phyloP scores from a whole-genome alignment of 2,888 invertebrate genomes.

The Nephrocerus scutellatus region DNA sequence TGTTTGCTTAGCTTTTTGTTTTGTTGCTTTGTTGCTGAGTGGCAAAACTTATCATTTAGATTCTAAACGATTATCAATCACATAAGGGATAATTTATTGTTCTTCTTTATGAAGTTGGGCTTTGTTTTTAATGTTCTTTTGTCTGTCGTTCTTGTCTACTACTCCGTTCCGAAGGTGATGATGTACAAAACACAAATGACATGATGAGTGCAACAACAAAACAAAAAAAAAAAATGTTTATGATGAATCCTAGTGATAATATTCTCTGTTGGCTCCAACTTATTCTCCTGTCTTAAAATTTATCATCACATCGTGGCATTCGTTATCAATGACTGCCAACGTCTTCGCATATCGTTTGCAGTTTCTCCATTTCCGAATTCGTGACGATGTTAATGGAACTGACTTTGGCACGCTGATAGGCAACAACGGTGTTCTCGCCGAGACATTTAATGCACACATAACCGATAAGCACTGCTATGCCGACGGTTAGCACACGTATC shows the following conservation, averaged over 20 bases:
- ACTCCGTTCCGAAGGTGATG: no score
- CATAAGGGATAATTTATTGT: no score
- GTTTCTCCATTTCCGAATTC: slow-evolving; percentile 42
- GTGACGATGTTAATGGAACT: slow-evolving; percentile 72
- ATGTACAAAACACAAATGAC: not conserved
- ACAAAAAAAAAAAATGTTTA: not conserved
- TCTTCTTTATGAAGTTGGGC: no score
- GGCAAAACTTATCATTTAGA: no score
- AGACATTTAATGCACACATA: slow-evolving; percentile 82
- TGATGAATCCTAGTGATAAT: not conserved
- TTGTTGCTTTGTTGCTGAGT: no score
- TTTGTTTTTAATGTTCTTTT: no score
- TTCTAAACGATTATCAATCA: no score
- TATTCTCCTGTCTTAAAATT: slow-evolving; percentile 1
- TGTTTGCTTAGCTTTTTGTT: no score
- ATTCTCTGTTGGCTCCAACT: not conserved
- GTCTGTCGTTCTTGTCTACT: no score
- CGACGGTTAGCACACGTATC: slow-evolving; percentile 72
- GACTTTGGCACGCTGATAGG: slow-evolving; percentile 86
- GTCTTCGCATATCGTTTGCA: slow-evolving; percentile 46
- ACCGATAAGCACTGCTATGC: slow-evolving; percentile 71
- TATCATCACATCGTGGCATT: not conserved
- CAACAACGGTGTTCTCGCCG: slow-evolving; percentile 78
- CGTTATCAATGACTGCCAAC: slow-evolving; percentile 32
- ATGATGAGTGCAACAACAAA: not conserved